Evolutionary conservation across 2,888 invertebrate genomes (phyloP).

Genomic region (Caenorhabditis zanzibari): DNA sequence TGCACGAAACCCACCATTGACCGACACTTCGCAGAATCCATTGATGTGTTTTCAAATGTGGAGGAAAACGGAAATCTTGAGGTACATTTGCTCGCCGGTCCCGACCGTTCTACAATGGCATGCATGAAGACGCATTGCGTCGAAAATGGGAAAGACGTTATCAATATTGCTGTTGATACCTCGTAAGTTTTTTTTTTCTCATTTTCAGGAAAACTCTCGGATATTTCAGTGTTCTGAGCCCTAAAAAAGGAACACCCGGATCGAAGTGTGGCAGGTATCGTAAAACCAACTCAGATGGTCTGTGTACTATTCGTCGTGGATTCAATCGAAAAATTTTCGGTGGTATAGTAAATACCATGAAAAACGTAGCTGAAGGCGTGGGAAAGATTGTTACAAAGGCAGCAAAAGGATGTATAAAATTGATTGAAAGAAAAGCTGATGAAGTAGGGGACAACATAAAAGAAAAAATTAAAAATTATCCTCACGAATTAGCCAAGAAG

Average conservation of each 20-base stretch:
- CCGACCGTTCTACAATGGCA: background rate
- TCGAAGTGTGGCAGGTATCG: background rate
- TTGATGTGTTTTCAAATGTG: background rate
- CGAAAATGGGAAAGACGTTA: background rate
- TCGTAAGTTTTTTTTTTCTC: too few species aligned
- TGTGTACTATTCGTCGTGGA: background rate
- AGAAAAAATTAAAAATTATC: too few species aligned
- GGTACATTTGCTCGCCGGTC: background rate
- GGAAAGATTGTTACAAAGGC: background rate
- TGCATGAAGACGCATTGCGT: background rate
- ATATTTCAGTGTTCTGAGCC: background rate
- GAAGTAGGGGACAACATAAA: too few species aligned
- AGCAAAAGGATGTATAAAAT: background rate
- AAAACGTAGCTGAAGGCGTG: background rate
- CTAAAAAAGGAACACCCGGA: background rate
- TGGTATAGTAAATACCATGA: background rate
- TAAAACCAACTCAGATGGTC: background rate
- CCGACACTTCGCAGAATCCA: background rate
- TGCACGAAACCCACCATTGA: background rate
- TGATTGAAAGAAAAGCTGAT: too few species aligned
- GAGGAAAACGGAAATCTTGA: background rate
- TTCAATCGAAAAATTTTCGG: background rate
- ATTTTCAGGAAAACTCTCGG: background rate
- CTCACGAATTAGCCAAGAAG: too few species aligned
- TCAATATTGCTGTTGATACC: background rate